phyloP scores from a whole-genome alignment of 2,888 invertebrate species.

The Catonia carolina region DNA sequence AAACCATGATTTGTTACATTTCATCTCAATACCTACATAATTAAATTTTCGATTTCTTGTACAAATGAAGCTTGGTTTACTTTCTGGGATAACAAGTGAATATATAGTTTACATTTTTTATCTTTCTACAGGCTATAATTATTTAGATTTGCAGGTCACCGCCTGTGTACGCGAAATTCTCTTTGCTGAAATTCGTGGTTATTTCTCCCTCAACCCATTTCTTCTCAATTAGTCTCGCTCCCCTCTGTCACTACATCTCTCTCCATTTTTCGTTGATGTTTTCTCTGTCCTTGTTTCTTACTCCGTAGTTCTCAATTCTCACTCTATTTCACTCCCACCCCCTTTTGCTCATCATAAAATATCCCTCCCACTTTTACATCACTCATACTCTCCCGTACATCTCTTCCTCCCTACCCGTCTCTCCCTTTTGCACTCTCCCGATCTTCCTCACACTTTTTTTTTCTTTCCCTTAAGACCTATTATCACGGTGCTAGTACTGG shows the following conservation, averaged over 20 bases:
- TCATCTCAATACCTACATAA: too few relatives aligned
- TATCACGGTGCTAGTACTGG: too few relatives aligned
- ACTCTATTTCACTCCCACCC: background rate
- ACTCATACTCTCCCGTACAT: background rate
- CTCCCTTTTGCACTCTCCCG: background rate
- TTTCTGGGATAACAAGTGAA: too few relatives aligned
- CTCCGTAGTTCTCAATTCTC: background rate
- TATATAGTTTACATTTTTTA: too few relatives aligned
- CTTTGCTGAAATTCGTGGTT: too few relatives aligned
- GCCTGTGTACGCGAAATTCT: too few relatives aligned
- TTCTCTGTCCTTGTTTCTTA: background rate
- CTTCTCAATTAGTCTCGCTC: background rate
- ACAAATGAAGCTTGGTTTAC: too few relatives aligned
- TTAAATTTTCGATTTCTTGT: too few relatives aligned
- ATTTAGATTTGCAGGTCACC: too few relatives aligned
- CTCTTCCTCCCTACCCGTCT: background rate
- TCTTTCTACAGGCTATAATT: too few relatives aligned
- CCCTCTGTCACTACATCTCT: background rate
- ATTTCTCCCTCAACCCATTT: too few relatives aligned
- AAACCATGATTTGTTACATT: too few relatives aligned
- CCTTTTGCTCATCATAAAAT: background rate
- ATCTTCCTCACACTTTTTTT: background rate
- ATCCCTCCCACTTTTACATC: background rate
- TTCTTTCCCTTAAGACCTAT: background rate
- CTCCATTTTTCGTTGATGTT: background rate